Conservation (phyloP, 2,888 invertebrate genomes). For the Uropetala carovei region DNA sequence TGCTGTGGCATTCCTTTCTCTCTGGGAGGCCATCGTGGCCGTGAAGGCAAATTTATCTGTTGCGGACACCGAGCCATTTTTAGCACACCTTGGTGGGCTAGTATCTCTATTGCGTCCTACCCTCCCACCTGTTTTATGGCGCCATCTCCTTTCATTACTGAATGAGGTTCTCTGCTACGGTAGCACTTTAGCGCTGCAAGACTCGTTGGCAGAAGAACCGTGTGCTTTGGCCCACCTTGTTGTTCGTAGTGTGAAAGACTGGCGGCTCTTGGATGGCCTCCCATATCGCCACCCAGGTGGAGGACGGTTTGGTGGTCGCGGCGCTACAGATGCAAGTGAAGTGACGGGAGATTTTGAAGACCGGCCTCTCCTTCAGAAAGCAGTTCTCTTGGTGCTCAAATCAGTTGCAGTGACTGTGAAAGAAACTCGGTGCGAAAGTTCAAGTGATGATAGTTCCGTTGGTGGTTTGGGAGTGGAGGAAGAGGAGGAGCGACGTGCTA, state of each 20-base stretch:
- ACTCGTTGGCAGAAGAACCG: slow-evolving; percentile 91
- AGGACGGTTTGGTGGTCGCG: slow-evolving; percentile 75
- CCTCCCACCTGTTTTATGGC: slow-evolving; percentile 90
- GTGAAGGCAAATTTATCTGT: slow-evolving; percentile 93
- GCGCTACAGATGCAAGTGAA: slow-evolving; percentile 76
- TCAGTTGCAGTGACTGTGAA: slow-evolving; percentile 93
- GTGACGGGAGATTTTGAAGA: slow-evolving; percentile 78
- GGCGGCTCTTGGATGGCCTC: slow-evolving; percentile 82
- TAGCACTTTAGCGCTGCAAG: slow-evolving; percentile 91
- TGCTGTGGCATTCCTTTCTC: slow-evolving; percentile 85
- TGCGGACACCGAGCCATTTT: slow-evolving; percentile 92
- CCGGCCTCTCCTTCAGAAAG: slow-evolving; percentile 89
- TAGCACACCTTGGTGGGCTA: slow-evolving; percentile 89
- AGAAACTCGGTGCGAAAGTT: slow-evolving; percentile 90
- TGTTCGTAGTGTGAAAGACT: slow-evolving; percentile 90
- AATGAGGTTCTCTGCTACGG: slow-evolving; percentile 95
- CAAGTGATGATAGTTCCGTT: slow-evolving; percentile 85
- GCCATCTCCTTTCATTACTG: slow-evolving; percentile 89
- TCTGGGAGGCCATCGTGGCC: slow-evolving; percentile 94
- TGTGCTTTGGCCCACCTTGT: slow-evolving; percentile 91
- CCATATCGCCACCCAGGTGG: slow-evolving; percentile 75
- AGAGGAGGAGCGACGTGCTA: slow-evolving; percentile 79
- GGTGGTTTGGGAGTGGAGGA: slow-evolving; percentile 74
- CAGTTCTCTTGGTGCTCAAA: slow-evolving; percentile 91
- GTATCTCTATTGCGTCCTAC: slow-evolving; percentile 82